Evolutionary conservation across 37 sponge, comb jelly and placozoan species (phyloP).

Genomic region (Diacarnus erythraeanus): DNA sequence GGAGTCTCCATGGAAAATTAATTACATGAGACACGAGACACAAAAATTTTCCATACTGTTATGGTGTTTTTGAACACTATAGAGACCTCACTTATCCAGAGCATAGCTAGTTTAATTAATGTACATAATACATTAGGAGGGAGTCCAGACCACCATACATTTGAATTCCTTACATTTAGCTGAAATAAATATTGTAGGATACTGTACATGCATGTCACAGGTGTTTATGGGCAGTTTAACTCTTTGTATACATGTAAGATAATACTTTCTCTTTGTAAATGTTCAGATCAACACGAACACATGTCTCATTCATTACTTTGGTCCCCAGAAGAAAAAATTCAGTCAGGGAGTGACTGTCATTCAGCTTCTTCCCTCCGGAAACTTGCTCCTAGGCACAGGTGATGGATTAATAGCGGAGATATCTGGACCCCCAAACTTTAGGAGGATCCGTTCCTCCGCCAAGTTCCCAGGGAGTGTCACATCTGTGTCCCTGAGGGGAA

Average conservation of each 20-base stretch:
- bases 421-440: conserved; percentile 46
- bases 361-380: conserved; percentile 56
- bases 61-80: no score
- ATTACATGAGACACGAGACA: no score
- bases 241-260: not conserved
- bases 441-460: not conserved
- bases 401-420: conserved; percentile 82
- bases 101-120: no score
- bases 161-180: no score
- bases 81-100: no score
- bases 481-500: conserved; percentile 76
- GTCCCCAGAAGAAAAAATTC: conserved; percentile 92
- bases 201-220: no score
- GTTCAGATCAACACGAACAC: conserved; percentile 81
- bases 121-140: no score
- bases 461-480: conserved; percentile 75
- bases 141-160: no score
- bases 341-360: conserved; percentile 68
- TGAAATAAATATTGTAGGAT: no score
- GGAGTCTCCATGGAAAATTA: no score
- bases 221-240: not conserved
- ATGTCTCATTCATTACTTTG: conserved; percentile 74
- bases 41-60: no score
- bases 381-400: conserved; percentile 85
- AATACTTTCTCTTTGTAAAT: not conserved